Evolutionary conservation across 2,797 vertebrate genomes (phyloP), one percentile per base, ranked within the genome.

Genomic region (Geotrypetes seraphini): DNA sequence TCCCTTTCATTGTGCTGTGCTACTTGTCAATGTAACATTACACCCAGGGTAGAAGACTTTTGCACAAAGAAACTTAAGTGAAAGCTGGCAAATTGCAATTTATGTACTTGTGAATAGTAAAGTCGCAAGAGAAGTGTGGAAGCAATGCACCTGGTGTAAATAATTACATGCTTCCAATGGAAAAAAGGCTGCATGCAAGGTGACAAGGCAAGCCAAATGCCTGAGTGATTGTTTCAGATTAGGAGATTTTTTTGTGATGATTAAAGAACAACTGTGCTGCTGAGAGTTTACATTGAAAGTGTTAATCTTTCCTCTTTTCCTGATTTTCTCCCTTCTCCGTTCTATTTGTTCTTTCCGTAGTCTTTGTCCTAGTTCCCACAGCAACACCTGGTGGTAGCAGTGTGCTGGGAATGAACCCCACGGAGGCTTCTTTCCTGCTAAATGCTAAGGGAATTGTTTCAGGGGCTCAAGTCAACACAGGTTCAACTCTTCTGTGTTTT

Each of bases 1-100:
- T 79, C 63, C 73, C 67, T 72, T 28, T 39, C 50, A 57, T 60
- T 74, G 69, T 73, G 49, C 55, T 1, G 0, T 5, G 33, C 31
- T 20, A 19, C 50, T 40, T 22, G 36, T 24, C 28, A 13, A 7
- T 8, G 62, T 45, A 65, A 73, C 3, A 1, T 19, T 39, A 50
- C 47, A 57, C 58, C 35, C 30, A 25, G 56, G 48, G 9, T 13
- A 26, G 56, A 49, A 29, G 52, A 42, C 36, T 17, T 13, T 20
- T 8, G 63, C 58, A 79, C 60, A 79, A 71, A 64, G 73, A 41
- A 54, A 13, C 42, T 22, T 31, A 16, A 4, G 32, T 11, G 44
- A 43, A 46, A 54, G 47, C 44, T 41, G 50, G 49, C 41, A 51
- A 69, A 65, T 62, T 58, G 49, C 61, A 45, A 25, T 35, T 57